Evolutionary conservation across 1,140 invertebrate genomes (phyloP), one percentile per base, ranked within the genome.

Genomic region (Centruroides sculpturatus): DNA sequence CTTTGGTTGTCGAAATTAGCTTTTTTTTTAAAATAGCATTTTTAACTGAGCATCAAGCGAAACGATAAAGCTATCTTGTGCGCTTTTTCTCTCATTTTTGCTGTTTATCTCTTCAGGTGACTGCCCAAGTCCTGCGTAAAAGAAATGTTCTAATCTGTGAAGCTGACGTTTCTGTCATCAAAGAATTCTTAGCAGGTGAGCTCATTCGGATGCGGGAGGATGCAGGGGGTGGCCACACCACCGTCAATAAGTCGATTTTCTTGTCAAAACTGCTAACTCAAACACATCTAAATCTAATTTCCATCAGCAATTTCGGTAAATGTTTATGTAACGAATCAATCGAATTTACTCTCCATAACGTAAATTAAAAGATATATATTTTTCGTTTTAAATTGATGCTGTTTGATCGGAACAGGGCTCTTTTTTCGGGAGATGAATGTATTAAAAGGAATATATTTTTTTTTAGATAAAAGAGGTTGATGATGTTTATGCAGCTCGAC

Each of bases 111-210:
- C 6, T 56, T 56, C 48, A 63, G 62, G 41, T 63, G 7, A 57
- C 62, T 36, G 62, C 62, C 12, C 62, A 63, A 54, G 55, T 63
- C 10, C 46, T 63, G 8, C 13, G 58, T 35, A 60, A 60, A 47
- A 63, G 49, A 48, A 63, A 63, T 13, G 59, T 58, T 41, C 59
- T 59, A 57, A 57, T 63, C 9, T 63, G 62, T 41, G 49, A 59
- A 60, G 48, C 47, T 47, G 10, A 47, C 23, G 47, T 48, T 51
- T 51, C 57, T 23, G 57, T 41, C 41, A 41, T 41, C 41, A 41
- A 41, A 41, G 41, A 41, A 41, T 59, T 35, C 10, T 59, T n/a
- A 50, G 35, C 41, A 13, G 23, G 50, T 23, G 11, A n/a, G 41
- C 54, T 35, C 54, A 41, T 35, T 11, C n/a, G 47, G 41, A 57